Conservation (phyloP, 2,888 invertebrate genomes). For the Merodon equestris region DNA sequence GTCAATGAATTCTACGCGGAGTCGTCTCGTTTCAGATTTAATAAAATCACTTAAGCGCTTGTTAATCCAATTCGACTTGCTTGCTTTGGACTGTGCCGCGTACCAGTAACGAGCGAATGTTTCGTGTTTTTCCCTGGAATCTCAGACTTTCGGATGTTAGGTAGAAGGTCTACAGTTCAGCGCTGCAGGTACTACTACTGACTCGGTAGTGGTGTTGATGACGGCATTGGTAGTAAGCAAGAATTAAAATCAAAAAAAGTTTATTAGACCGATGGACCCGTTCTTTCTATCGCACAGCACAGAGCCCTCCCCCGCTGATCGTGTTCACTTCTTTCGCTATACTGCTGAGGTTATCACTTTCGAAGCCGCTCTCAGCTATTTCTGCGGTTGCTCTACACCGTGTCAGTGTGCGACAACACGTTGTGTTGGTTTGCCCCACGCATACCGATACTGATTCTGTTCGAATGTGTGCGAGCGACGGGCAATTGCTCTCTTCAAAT, state of each 20-base stretch:
- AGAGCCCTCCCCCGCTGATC: slow-evolving; percentile 39
- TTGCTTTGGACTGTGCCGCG: slow-evolving; percentile 36
- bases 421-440: neutral
- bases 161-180: neutral
- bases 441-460: neutral
- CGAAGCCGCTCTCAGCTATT: slow-evolving; percentile 48
- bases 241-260: slow-evolving; percentile 9
- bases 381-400: neutral
- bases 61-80: slow-evolving; percentile 66
- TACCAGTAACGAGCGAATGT: slow-evolving; percentile 26
- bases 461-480: slow-evolving; percentile 40
- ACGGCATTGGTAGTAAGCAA: neutral
- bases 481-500: slow-evolving; percentile 47
- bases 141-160: slow-evolving; percentile 4
- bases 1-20: slow-evolving; percentile 59
- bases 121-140: slow-evolving; percentile 35
- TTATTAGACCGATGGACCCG: slow-evolving; percentile 12
- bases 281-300: slow-evolving; percentile 14
- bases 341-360: slow-evolving; percentile 67
- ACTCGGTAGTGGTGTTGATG: too few species aligned
- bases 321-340: slow-evolving; percentile 58
- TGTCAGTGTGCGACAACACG: slow-evolving; percentile 12
- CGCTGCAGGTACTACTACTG: too few species aligned
- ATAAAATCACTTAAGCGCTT: slow-evolving; percentile 66
- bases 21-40: slow-evolving; percentile 52